Conservation (phyloP, 1,140 invertebrate genomes). For the Caenorhabditis tropicalis region DNA sequence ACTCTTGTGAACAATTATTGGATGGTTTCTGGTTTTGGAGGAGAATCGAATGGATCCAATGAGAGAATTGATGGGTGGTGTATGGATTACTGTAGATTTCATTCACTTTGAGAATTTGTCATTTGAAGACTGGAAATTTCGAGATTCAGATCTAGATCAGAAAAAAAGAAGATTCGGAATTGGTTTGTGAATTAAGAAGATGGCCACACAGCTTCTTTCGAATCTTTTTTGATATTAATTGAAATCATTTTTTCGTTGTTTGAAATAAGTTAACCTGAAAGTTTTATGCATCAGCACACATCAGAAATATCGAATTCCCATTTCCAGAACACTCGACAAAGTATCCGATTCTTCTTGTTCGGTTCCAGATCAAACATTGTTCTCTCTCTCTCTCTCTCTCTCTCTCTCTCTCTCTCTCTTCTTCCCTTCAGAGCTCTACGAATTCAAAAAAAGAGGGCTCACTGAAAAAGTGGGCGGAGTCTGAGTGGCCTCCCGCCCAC, state of each 20-base stretch:
- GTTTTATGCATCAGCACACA: neutral
- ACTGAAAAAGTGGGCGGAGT: slow-evolving; percentile 27
- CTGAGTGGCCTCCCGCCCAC: neutral
- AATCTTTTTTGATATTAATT: too few relatives aligned
- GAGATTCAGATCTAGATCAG: too few relatives aligned
- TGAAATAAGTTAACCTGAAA: too few relatives aligned
- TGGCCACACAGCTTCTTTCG: too few relatives aligned
- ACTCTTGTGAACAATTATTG: neutral
- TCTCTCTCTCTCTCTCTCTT: neutral
- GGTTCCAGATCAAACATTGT: neutral
- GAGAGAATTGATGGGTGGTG: too few relatives aligned
- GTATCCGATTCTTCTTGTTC: neutral
- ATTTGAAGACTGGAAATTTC: too few relatives aligned
- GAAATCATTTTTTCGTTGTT: too few relatives aligned
- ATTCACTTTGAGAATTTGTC: neutral
- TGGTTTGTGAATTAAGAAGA: too few relatives aligned
- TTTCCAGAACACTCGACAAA: neutral
- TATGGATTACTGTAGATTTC: neutral
- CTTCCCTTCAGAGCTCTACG: neutral
- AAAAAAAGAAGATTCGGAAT: too few relatives aligned
- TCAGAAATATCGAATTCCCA: neutral
- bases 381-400: too few relatives aligned
- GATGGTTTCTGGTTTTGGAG: neutral
- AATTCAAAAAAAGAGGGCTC: neutral
- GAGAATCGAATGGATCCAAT: neutral